Percentiles rank a stretch among this genome's conserved stretches.
Conservation (phyloP, 1,140 invertebrate genomes). For the Drosophila nigrodunni region DNA sequence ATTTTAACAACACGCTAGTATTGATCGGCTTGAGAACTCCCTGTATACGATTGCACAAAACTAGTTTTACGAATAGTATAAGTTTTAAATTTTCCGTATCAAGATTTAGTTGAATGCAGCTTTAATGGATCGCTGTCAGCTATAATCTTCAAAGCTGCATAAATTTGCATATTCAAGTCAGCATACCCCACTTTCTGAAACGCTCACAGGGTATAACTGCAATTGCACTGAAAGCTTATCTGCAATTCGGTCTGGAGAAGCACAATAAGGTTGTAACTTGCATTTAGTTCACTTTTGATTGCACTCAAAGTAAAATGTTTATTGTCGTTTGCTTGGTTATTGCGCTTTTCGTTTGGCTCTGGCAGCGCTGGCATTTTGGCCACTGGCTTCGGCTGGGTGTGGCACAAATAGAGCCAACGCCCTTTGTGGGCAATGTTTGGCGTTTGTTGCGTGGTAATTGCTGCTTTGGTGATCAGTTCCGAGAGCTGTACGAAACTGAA, state of each 20-base stretch:
- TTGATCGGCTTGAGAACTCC: background rate
- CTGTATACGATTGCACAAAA: background rate
- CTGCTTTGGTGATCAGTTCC: conserved; percentile 69
- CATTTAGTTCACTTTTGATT: conserved; percentile 6
- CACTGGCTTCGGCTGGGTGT: conserved; percentile 56
- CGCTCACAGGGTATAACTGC: background rate
- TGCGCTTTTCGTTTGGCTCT: conserved; percentile 44
- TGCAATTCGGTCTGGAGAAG: background rate
- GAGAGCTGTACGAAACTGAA: conserved; percentile 45
- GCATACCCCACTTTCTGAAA: background rate
- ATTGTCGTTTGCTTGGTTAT: background rate
- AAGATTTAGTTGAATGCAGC: too few relatives aligned
- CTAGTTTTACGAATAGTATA: too few relatives aligned
- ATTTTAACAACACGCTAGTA: background rate
- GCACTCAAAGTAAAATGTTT: conserved; percentile 17
- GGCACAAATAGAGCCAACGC: conserved; percentile 46
- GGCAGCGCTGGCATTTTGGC: conserved; percentile 57
- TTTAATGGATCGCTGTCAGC: too few relatives aligned
- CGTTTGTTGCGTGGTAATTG: conserved; percentile 50
- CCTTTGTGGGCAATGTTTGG: conserved; percentile 74
- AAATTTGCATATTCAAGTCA: too few relatives aligned
- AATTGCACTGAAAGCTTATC: conserved; percentile 4
- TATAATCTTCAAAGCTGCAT: too few relatives aligned
- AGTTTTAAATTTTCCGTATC: too few relatives aligned
- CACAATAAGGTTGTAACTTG: background rate